Evolutionary conservation across 2,888 invertebrate species (phyloP).

Genomic region (Noctuana brunneofusca): DNA sequence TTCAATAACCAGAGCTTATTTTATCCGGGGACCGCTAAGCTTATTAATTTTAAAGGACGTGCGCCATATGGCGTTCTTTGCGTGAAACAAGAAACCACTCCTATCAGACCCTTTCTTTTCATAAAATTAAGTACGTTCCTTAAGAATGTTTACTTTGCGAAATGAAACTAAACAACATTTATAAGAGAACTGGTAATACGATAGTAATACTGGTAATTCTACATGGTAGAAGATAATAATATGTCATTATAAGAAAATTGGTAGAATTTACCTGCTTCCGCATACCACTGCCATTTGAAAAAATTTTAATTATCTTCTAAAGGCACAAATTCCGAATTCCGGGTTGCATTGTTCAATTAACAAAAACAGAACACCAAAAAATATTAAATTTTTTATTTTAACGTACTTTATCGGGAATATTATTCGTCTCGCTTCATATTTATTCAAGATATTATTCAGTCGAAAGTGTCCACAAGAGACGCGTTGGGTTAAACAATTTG

Average conservation of each 20-base stretch:
- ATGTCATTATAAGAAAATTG: too few relatives aligned
- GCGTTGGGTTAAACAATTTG: slow-evolving; percentile 11
- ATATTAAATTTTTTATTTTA: too few relatives aligned
- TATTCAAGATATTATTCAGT: slow-evolving; percentile 7
- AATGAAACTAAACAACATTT: neutral
- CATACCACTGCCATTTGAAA: too few relatives aligned
- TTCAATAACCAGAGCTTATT: slow-evolving; percentile 8
- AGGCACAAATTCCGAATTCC: too few relatives aligned
- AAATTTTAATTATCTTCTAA: too few relatives aligned
- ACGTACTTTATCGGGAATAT: neutral
- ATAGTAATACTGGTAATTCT: too few relatives aligned
- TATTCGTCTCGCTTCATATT: neutral
- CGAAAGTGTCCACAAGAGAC: slow-evolving; percentile 11
- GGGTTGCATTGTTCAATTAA: too few relatives aligned
- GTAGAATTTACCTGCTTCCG: too few relatives aligned
- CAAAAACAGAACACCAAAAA: too few relatives aligned
- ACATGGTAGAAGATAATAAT: too few relatives aligned
- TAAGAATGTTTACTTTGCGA: neutral
- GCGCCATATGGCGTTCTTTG: slow-evolving; percentile 4
- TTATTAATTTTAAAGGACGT: slow-evolving; percentile 17
- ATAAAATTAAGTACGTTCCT: neutral
- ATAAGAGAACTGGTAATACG: too few relatives aligned
- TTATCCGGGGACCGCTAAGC: neutral
- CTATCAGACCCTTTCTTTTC: neutral
- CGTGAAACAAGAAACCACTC: slow-evolving; percentile 2